Evolutionary conservation across 2,797 vertebrate species (phyloP).

Genomic region (Pangasius krempfi): DNA sequence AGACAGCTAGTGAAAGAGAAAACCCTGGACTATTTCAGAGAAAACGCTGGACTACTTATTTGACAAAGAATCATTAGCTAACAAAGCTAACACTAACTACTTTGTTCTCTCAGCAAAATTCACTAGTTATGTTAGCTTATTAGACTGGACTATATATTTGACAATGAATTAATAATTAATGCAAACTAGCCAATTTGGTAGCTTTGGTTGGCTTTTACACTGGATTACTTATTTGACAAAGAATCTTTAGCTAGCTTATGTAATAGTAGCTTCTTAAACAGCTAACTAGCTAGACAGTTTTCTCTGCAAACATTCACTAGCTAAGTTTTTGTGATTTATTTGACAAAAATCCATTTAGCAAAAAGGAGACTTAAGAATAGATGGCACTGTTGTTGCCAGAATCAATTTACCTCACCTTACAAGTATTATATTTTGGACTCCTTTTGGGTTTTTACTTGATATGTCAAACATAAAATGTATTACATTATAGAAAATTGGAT

Average conservation of each 20-base stretch:
- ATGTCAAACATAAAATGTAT: neutral
- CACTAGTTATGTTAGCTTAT: neutral
- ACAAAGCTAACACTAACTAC: neutral
- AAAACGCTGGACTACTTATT: neutral
- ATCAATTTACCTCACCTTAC: neutral
- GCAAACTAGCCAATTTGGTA: neutral
- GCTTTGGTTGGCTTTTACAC: neutral
- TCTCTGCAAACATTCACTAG: neutral
- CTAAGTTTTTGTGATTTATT: neutral
- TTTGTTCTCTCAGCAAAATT: neutral
- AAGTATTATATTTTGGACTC: neutral
- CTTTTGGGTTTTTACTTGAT: neutral
- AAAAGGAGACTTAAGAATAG: neutral
- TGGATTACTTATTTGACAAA: neutral
- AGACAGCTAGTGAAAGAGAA: neutral
- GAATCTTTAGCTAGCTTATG: neutral
- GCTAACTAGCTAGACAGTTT: neutral
- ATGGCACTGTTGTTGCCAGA: neutral
- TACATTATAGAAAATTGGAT: neutral
- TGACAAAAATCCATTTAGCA: neutral
- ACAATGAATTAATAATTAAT: neutral
- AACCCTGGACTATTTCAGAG: neutral
- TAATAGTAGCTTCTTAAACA: neutral
- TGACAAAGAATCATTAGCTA: neutral
- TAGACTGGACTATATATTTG: neutral